phyloP scores from a whole-genome alignment of 1,140 invertebrate species.

The Bradysia coprophila region DNA sequence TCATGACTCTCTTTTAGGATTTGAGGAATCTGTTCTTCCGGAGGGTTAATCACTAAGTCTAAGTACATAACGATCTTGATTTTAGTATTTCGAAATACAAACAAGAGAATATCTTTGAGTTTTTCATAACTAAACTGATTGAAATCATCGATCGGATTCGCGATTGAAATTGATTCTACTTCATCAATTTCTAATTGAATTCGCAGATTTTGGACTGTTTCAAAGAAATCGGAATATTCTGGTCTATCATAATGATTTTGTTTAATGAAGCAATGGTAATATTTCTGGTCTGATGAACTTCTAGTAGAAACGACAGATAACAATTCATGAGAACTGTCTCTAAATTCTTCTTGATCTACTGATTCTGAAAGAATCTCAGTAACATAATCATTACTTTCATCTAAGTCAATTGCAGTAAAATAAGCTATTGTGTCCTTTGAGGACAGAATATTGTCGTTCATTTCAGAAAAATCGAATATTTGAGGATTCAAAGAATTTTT shows the following conservation, averaged over 20 bases:
- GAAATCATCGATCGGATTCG: slow-evolving; percentile 3
- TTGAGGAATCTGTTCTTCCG: slow-evolving; percentile 6
- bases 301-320: background rate
- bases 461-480: slow-evolving; percentile 2
- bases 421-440: slow-evolving; percentile 3
- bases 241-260: slow-evolving; percentile 8
- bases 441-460: slow-evolving; percentile 3
- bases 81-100: slow-evolving; percentile 5
- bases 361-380: background rate
- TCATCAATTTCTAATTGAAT: slow-evolving; percentile 4
- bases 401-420: background rate
- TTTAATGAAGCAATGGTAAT: slow-evolving; percentile 7
- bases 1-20: slow-evolving; percentile 13
- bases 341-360: background rate
- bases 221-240: slow-evolving; percentile 7
- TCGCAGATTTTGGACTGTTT: slow-evolving; percentile 5
- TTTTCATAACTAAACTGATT: slow-evolving; percentile 7
- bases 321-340: slow-evolving; percentile 1
- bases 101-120: slow-evolving; percentile 7
- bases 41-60: slow-evolving; percentile 3
- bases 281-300: slow-evolving; percentile 1
- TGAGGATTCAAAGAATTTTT: background rate
- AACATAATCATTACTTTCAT: background rate
- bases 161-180: slow-evolving; percentile 4
- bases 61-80: slow-evolving; percentile 7